Evolutionary conservation across 2,113 vertebrate genomes (phyloP), one percentile per base, ranked within the genome.

Genomic region (Guaruba guarouba): DNA sequence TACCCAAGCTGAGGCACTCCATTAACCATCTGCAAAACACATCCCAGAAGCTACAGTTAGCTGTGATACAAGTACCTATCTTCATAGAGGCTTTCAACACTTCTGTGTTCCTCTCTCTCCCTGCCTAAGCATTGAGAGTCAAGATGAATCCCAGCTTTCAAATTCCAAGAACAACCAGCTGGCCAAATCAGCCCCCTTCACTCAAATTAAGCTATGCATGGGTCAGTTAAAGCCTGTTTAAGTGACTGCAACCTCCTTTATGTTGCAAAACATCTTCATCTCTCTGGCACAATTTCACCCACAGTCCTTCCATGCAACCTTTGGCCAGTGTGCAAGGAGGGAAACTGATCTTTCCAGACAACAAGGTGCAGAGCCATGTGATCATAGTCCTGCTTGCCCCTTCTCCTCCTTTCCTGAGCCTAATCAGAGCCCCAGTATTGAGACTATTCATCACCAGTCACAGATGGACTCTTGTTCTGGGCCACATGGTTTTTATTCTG

Each of bases 1-100:
- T 98, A 99, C 31, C 92, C 97, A 82, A 99, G 98, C 17, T 94
- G 97, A 51, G 98, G 98, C 41, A 97, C 96, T 39, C 99, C 98
- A 1, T 97, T 62, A 4, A 89, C 93, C 90, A 99, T 57, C 99
- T 99, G 98, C 69, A 96, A 96, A 96, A 97, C 46, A 89, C 17
- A 10, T 11, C 74, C 77, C 86, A 82, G 43, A 10, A 66, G 17
- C 7, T 49, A 59, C 0, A 8, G 74, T 86, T 24, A 95, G 82
- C 49, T 77, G n/a, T 18, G 29, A 16, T 44, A 52, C 1, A 4
- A 14, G 8, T 28, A 27, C 24, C 48, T 84, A 48, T 63, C 4
- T 43, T 69, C 29, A 9, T 10, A 25, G 55, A 61, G 35, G 9
- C 19, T 64, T 59, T 68, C 46, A 35, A 1, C 35, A 11, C 10